Evolutionary conservation across 2,888 invertebrate genomes (phyloP).

Genomic region (Empis stercorea): DNA sequence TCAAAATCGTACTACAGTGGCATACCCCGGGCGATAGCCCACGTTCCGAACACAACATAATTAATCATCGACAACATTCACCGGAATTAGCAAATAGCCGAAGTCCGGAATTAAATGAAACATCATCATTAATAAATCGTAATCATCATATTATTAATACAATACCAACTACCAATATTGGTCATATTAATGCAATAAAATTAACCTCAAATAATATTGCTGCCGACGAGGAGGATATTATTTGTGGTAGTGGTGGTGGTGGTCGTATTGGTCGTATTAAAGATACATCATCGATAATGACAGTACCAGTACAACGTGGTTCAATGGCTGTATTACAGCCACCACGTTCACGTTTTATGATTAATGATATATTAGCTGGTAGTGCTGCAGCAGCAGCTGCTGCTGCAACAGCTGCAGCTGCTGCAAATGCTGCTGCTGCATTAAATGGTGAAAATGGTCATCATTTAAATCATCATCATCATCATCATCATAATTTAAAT

Average conservation of each 20-base stretch:
- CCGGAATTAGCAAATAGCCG: not conserved
- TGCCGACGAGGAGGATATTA: conserved; percentile 2
- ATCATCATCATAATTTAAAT: conserved; percentile 19
- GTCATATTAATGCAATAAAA: conserved; percentile 10
- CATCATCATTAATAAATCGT: not conserved
- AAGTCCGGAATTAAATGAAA: not conserved
- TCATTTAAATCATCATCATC: conserved; percentile 18
- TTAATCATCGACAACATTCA: not conserved
- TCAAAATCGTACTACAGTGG: conserved; percentile 19
- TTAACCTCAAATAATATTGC: not conserved
- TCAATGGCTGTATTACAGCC: conserved; percentile 49
- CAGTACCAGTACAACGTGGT: conserved; percentile 36
- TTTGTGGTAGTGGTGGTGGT: conserved; percentile 23
- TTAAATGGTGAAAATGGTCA: conserved; percentile 13
- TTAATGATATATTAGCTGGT: conserved; percentile 70
- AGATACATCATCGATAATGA: conserved; percentile 23
- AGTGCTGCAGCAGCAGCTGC: conserved; percentile 38
- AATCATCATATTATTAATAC: not conserved
- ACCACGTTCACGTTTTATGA: conserved; percentile 74
- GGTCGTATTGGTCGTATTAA: conserved; percentile 14
- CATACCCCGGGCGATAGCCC: conserved; percentile 17
- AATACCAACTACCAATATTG: conserved; percentile 6
- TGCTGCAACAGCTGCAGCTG: conserved; percentile 18
- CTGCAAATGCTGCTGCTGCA: conserved; percentile 11
- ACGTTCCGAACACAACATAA: not conserved